These are phyloP conservation scores for Athrips mouffetella DNA, from an alignment of 2,888 invertebrate species.

Conservation along the genomic window DNA sequence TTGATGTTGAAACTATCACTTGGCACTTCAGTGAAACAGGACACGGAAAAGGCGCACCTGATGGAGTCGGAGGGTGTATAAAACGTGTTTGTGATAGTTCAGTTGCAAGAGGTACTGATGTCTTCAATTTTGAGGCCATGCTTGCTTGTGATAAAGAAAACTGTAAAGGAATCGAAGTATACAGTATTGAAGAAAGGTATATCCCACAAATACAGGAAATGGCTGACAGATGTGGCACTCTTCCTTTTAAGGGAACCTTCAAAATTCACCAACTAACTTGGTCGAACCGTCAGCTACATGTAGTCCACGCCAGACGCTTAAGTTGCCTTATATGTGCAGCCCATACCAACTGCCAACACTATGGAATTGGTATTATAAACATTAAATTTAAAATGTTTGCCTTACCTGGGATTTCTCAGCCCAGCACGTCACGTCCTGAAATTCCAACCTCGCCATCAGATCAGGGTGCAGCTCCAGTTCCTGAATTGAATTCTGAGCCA, in stretches of 20 bases:
- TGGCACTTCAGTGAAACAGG: constrained; percentile 29
- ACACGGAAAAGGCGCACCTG: constrained; percentile 27
- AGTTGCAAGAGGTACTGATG: constrained; percentile 26
- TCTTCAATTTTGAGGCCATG: too few relatives aligned
- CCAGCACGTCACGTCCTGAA: too few relatives aligned
- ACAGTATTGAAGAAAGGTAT: too few relatives aligned
- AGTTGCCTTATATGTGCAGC: constrained; percentile 7
- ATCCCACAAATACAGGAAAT: too few relatives aligned
- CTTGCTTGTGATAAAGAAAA: constrained; percentile 22
- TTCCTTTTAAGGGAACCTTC: constrained; percentile 11
- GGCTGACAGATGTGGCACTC: too few relatives aligned
- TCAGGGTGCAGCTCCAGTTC: too few relatives aligned
- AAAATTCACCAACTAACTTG: constrained; percentile 11
- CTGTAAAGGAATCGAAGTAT: constrained; percentile 23
- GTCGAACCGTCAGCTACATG: constrained; percentile 2
- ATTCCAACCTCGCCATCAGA: too few relatives aligned
- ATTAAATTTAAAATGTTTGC: too few relatives aligned
- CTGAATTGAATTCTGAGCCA: too few relatives aligned
- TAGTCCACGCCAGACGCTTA: constrained; percentile 1
- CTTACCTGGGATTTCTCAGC: too few relatives aligned
- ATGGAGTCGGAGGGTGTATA: constrained; percentile 24
- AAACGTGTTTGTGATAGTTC: constrained; percentile 26
- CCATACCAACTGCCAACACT: neutral
- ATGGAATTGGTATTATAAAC: too few relatives aligned
- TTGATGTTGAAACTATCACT: constrained; percentile 23